A percentile compares a stretch with the other conserved stretches of the same genome.
phyloP scores from a whole-genome alignment of 2,797 vertebrate genomes.

The Sibirionetta formosa region DNA sequence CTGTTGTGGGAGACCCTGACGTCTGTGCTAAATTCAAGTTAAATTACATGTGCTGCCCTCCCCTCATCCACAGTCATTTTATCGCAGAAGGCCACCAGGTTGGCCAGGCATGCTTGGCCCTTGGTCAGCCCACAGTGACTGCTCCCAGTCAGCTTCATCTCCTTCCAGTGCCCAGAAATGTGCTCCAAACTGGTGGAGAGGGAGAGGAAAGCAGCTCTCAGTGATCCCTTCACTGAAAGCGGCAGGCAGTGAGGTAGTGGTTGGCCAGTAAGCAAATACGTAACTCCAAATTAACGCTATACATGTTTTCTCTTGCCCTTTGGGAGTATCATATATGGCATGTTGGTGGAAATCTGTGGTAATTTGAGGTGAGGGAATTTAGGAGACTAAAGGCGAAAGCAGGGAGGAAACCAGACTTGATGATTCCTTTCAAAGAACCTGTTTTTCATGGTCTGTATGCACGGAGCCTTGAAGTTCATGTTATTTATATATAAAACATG shows the following conservation, averaged over 20 bases:
- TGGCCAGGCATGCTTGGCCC: not conserved
- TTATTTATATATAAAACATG: not conserved
- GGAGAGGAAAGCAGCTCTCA: not conserved
- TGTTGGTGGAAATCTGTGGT: not conserved
- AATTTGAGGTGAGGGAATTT: not conserved
- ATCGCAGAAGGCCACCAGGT: fast-evolving
- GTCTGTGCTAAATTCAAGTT: not conserved
- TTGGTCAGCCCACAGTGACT: not conserved
- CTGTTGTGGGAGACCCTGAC: fast-evolving
- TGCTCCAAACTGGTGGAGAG: not conserved
- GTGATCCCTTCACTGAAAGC: not conserved
- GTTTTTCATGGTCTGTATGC: slow-evolving; percentile 36
- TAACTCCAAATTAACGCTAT: not conserved
- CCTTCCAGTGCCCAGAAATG: not conserved
- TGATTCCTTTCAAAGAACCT: slow-evolving; percentile 45
- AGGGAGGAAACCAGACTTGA: slow-evolving; percentile 29
- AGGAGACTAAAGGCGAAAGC: slow-evolving; percentile 16
- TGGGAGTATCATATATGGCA: not conserved
- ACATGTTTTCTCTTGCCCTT: not conserved
- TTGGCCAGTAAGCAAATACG: not conserved
- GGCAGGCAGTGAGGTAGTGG: not conserved
- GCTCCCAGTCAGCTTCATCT: not conserved
- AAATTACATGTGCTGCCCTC: not conserved
- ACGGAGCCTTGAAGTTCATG: slow-evolving; percentile 17
- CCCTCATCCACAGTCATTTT: not conserved